Evolutionary conservation across 2,888 invertebrate species (phyloP).

Genomic region (Malthinus seriepunctatus): DNA sequence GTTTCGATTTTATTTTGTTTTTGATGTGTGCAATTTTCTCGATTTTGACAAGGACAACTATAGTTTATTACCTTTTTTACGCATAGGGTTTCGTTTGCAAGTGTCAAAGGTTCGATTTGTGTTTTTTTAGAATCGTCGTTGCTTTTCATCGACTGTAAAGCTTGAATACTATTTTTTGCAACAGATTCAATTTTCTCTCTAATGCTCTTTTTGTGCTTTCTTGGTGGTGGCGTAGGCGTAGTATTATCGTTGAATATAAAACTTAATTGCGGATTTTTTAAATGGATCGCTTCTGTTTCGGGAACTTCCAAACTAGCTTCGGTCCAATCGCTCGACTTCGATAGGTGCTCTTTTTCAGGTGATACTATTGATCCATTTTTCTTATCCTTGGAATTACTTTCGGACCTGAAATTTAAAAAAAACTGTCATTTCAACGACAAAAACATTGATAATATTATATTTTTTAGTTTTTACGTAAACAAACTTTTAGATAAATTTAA

Average conservation of each 20-base stretch:
- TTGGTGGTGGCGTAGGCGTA: slow-evolving; percentile 51
- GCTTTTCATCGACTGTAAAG: slow-evolving; percentile 40
- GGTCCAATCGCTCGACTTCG: slow-evolving; percentile 58
- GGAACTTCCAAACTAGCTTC: slow-evolving; percentile 59
- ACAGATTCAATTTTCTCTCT: slow-evolving; percentile 50
- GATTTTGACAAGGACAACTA: slow-evolving; percentile 49
- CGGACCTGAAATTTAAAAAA: slow-evolving; percentile 37
- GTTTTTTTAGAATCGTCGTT: slow-evolving; percentile 24
- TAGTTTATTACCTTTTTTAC: slow-evolving; percentile 51
- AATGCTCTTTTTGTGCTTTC: slow-evolving; percentile 48
- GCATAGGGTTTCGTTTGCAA: slow-evolving; percentile 48
- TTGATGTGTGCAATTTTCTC: slow-evolving; percentile 43
- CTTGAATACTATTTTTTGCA: slow-evolving; percentile 48
- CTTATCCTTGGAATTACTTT: slow-evolving; percentile 33
- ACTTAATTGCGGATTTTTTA: slow-evolving; percentile 47
- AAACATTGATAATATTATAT: neutral
- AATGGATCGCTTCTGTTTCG: slow-evolving; percentile 46
- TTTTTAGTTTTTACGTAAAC: too few relatives aligned
- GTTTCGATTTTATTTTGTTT: slow-evolving; percentile 29
- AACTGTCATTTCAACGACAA: neutral
- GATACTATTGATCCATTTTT: slow-evolving; percentile 20
- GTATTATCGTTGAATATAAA: slow-evolving; percentile 47
- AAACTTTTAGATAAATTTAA: too few relatives aligned
- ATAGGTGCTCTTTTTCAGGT: slow-evolving; percentile 21
- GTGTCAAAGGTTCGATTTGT: slow-evolving; percentile 32